A percentile compares a stretch with the other conserved stretches of the same genome.
Evolutionary conservation across 2,888 invertebrate species (phyloP).

Genomic region (Idaea straminata): DNA sequence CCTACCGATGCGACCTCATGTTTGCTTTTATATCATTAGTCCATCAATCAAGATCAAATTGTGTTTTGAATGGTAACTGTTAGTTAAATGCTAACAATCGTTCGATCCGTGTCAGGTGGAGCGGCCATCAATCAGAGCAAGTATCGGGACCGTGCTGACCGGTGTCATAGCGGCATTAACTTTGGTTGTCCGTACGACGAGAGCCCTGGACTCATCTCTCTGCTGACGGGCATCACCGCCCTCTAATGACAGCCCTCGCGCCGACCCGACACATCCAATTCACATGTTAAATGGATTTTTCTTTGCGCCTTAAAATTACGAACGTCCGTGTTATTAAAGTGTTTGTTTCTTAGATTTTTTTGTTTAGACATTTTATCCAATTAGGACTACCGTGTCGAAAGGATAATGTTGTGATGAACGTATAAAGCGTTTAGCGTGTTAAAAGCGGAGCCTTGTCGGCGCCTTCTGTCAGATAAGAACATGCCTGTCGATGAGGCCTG

Average conservation of each 20-base stretch:
- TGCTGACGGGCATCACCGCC: conserved; percentile 37
- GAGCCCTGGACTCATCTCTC: conserved; percentile 24
- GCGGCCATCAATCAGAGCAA: conserved; percentile 64
- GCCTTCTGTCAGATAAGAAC: conserved; percentile 42
- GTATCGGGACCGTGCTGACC: background rate
- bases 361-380: conserved; percentile 73
- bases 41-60: conserved; percentile 77
- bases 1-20: conserved; percentile 57
- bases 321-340: conserved; percentile 71
- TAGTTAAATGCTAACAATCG: conserved; percentile 76
- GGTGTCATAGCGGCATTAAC: conserved; percentile 52
- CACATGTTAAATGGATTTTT: conserved; percentile 79
- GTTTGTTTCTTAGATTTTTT: conserved; percentile 77
- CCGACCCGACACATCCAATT: conserved; percentile 73
- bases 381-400: conserved; percentile 81
- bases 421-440: conserved; percentile 70
- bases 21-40: conserved; percentile 77
- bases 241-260: conserved; percentile 63
- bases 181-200: conserved; percentile 34
- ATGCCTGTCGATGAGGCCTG: conserved; percentile 16
- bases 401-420: conserved; percentile 75
- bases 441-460: conserved; percentile 67
- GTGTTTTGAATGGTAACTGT: conserved; percentile 73
- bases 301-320: conserved; percentile 72
- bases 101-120: conserved; percentile 50